phyloP scores from a whole-genome alignment of 2,113 vertebrate genomes.

The Globicephala melas region DNA sequence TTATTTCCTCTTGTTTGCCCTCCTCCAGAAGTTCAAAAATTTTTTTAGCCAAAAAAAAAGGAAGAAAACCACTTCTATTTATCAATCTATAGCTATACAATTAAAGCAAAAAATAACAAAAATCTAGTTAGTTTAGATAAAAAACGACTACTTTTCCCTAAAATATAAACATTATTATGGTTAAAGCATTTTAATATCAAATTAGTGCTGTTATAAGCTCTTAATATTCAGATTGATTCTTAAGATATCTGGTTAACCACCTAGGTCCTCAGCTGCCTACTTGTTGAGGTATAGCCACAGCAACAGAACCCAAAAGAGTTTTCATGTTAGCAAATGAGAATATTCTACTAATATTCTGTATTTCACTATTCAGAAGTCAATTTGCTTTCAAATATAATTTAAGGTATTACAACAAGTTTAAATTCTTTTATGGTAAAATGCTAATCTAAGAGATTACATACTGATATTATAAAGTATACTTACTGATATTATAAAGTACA shows the following conservation, averaged over 20 bases:
- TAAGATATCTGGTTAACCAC: not conserved
- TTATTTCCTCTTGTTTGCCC: not conserved
- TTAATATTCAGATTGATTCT: not conserved
- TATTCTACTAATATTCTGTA: not conserved
- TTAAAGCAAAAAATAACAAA: not conserved
- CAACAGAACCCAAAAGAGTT: not conserved
- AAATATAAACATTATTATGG: not conserved
- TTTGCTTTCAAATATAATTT: constrained; percentile 30
- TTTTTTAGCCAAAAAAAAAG: not conserved
- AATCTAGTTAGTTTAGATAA: not conserved
- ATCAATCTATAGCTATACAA: not conserved
- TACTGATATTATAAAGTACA: not conserved
- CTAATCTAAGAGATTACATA: not conserved
- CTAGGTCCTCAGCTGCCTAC: not conserved
- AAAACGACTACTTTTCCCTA: not conserved
- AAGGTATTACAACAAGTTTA: not conserved
- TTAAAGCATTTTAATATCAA: not conserved
- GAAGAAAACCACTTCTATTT: not conserved
- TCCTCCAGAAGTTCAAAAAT: not conserved
- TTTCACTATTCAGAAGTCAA: not conserved
- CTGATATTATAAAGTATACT: not conserved
- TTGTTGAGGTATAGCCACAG: not conserved
- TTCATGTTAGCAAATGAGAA: not conserved
- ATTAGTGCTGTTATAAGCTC: not conserved
- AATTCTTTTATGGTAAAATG: not conserved